These are phyloP conservation scores for Zeus faber DNA, from an alignment of 2,113 vertebrate genomes.

Conservation along the genomic window DNA sequence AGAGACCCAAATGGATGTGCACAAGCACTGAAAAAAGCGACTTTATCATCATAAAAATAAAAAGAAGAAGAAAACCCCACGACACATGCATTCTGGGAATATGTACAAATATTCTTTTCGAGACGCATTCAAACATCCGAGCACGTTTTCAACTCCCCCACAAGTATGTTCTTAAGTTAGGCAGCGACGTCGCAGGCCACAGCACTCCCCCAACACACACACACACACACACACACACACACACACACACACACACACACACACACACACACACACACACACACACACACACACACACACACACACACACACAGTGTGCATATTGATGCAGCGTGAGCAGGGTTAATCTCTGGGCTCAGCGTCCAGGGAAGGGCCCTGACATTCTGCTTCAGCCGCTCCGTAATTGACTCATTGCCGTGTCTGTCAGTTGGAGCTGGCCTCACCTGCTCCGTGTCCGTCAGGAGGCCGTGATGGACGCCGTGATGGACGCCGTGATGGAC, in stretches of 20 bases:
- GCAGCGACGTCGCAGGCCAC: no score
- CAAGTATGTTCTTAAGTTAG: no score
- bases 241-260: not conserved
- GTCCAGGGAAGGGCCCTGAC: constrained; percentile 59
- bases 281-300: not conserved
- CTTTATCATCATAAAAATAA: no score
- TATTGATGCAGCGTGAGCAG: constrained; percentile 46
- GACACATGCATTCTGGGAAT: no score
- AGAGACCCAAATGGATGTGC: no score
- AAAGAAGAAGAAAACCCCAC: no score
- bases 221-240: not conserved
- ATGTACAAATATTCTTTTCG: no score
- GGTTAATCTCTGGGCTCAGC: constrained; percentile 60
- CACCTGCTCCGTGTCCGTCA: constrained; percentile 58
- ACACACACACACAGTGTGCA: constrained; percentile 10
- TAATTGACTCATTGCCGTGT: constrained; percentile 67
- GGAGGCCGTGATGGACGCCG: constrained; percentile 64
- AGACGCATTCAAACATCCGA: no score
- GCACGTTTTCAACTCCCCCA: no score
- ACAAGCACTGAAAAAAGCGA: no score
- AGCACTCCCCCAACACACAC: not conserved
- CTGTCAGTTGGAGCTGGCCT: constrained; percentile 49
- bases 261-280: not conserved
- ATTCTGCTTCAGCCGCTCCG: constrained; percentile 53
- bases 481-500: no score